Base-by-base conservation (phyloP, 1,140 invertebrate species). In the Agrypnia vestita region DNA sequence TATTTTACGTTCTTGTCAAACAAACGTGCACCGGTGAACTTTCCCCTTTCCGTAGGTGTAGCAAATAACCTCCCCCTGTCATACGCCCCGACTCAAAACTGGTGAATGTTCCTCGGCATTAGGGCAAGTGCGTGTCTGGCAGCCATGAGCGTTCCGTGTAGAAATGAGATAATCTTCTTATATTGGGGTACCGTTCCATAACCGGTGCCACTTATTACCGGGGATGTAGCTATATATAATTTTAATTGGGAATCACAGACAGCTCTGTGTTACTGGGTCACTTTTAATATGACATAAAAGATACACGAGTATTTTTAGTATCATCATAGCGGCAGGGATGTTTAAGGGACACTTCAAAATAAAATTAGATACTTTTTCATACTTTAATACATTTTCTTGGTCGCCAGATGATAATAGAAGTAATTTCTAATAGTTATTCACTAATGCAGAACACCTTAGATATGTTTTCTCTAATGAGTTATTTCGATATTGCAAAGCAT, bases 111-210 rank as follows among this genome's bases (percentile, higher is more conserved):
- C 43, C 64, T 69, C 44, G n/a, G 43, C 44, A 47, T 17, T 53
- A 13, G 44, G 64, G 62, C 11, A 53, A 35, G 69, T 82, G 81
- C 81, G 81, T 82, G 81, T 43, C 71, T 25, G 35, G 11, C 47
- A 13, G 4, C 81, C 69, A 78, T 82, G 61, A 82, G 21, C 81
- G 46, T 82, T 80, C 46, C 49, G 9, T 11, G 49, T 25, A 73
- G 76, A 79, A 82, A 82, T 82, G 74, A 82, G 81, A 51, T 78
- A 82, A 82, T 82, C 81, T 82, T 82, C 81, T 74, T 82, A 47
- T 21, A 49, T 35, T n/a, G 69, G 47, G 69, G 49, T 61, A 61
- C 56, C 13, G n/a, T 35, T 10, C 56, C 56, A 19, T 19, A 61
- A 80, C 67, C 15, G 44, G 21, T 35, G 35, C 10, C 73, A 75